Evolutionary conservation across 2,113 vertebrate genomes (phyloP).

Genomic region (Climacteris rufus): DNA sequence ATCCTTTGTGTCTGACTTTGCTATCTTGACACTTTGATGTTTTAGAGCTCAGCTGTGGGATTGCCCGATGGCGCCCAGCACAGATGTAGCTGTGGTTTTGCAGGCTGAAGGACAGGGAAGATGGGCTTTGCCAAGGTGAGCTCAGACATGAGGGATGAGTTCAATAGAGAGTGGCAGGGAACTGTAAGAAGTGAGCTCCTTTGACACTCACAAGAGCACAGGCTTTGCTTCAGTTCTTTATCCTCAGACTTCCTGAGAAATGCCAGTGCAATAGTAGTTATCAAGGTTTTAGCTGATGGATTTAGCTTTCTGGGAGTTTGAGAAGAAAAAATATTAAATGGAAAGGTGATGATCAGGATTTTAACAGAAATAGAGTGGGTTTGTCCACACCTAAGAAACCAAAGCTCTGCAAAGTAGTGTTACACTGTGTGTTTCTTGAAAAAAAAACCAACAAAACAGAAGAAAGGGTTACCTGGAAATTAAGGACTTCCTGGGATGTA

Average conservation of each 20-base stretch:
- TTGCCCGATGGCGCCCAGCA: background rate
- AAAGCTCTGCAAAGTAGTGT: background rate
- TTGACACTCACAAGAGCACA: background rate
- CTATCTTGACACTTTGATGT: background rate
- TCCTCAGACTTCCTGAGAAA: background rate
- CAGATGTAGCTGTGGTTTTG: background rate
- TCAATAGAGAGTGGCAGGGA: background rate
- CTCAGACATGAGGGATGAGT: background rate
- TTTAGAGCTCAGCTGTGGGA: background rate
- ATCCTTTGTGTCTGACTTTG: background rate
- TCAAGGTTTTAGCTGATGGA: background rate
- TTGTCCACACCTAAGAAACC: background rate
- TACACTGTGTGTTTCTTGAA: background rate
- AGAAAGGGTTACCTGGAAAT: background rate
- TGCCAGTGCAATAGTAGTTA: background rate
- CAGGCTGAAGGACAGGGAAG: background rate
- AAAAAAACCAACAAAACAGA: background rate
- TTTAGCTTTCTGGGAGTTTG: background rate
- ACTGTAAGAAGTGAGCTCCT: background rate
- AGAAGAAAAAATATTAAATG: background rate
- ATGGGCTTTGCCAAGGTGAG: background rate
- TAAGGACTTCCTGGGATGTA: background rate
- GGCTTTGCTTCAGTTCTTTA: background rate
- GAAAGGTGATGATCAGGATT: background rate
- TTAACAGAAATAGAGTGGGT: background rate